Evolutionary conservation across 2,797 vertebrate genomes (phyloP).

Genomic region (Natrix natrix): DNA sequence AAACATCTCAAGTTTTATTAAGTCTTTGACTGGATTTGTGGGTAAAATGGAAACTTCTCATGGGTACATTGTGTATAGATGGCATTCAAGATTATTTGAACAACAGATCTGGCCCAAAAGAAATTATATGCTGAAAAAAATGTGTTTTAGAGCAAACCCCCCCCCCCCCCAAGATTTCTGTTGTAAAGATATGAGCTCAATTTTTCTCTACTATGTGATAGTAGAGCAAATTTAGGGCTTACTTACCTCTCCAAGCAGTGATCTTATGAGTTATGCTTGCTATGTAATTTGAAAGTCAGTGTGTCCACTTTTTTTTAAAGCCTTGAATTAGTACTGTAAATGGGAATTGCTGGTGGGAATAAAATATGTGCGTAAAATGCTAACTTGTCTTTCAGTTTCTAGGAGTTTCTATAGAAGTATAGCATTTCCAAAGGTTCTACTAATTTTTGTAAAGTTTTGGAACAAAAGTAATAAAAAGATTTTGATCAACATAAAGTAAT

Average conservation of each 20-base stretch:
- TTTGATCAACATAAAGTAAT: background rate
- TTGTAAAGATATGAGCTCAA: background rate
- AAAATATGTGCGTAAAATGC: background rate
- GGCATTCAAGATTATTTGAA: background rate
- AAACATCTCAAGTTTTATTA: slow-evolving; percentile 2
- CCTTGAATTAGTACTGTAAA: background rate
- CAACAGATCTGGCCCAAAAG: background rate
- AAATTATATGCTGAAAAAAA: background rate
- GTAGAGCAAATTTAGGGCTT: background rate
- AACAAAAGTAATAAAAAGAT: background rate
- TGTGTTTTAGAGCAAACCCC: background rate
- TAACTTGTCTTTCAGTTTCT: background rate
- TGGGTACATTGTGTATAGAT: background rate
- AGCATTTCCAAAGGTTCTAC: background rate
- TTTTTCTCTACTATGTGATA: background rate
- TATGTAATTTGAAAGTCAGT: background rate
- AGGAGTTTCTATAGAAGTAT: background rate
- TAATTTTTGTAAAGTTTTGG: background rate
- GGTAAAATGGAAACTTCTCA: background rate
- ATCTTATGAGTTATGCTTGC: background rate
- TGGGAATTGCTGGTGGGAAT: background rate
- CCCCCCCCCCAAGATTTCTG: background rate
- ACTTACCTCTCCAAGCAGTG: background rate
- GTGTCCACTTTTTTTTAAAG: background rate
- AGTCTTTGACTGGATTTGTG: background rate